A percentile compares a stretch with the other conserved stretches of the same genome.
phyloP scores from a whole-genome alignment of 2,113 vertebrate species.

The Athene cunicularia region DNA sequence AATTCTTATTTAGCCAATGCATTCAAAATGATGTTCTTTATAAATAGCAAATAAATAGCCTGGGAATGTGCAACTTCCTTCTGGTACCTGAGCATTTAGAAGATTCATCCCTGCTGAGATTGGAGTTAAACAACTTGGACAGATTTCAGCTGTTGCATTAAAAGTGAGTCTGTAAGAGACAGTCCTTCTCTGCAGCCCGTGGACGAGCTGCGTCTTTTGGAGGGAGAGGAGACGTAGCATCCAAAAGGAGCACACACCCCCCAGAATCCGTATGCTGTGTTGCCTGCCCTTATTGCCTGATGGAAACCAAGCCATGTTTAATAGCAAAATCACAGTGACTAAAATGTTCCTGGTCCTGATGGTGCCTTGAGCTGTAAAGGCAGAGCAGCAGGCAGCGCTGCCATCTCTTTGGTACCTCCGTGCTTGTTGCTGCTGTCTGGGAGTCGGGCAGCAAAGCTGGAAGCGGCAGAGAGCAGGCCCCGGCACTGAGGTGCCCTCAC shows the following conservation, averaged over 20 bases:
- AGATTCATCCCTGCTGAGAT: not conserved
- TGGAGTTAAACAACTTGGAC: not conserved
- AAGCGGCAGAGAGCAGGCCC: not conserved
- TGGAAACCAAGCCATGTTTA: not conserved
- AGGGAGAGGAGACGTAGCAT: not conserved
- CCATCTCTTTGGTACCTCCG: not conserved
- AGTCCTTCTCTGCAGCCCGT: too few species aligned
- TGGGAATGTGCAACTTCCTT: not conserved
- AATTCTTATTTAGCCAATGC: constrained; percentile 18
- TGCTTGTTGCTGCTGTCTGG: rapidly evolving
- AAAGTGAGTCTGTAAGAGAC: not conserved
- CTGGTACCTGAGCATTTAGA: not conserved
- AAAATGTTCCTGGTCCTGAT: not conserved
- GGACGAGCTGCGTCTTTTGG: not conserved
- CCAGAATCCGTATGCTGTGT: rapidly evolving
- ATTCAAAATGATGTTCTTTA: not conserved
- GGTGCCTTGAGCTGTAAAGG: not conserved
- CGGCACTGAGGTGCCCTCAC: not conserved
- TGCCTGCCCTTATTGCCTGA: not conserved
- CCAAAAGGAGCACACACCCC: not conserved
- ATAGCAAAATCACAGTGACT: not conserved
- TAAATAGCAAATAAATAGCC: not conserved
- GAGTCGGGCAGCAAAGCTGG: not conserved
- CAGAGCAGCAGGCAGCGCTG: not conserved
- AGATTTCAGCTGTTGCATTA: not conserved